These are phyloP conservation scores for Craterocephalus amniculus DNA, from an alignment of 2,797 vertebrate species.

Conservation along the genomic window DNA sequence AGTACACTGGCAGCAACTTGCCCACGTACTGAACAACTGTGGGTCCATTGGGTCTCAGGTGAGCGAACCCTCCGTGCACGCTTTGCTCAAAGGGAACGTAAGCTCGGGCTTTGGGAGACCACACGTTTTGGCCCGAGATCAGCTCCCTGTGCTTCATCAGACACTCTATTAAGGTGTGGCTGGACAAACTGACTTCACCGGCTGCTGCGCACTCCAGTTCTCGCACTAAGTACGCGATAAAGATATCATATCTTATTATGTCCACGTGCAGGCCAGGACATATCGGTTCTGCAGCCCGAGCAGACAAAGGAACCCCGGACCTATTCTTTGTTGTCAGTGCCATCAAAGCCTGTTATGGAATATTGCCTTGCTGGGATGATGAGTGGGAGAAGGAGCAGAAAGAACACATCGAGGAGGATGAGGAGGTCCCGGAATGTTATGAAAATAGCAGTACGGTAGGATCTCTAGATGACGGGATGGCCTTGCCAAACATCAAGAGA, in stretches of 20 bases:
- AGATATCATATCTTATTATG: background rate
- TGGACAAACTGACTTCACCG: rapidly evolving
- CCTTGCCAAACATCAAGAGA: too few relatives aligned
- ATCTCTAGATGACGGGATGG: too few relatives aligned
- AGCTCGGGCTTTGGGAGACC: background rate
- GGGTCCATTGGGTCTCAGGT: rapidly evolving
- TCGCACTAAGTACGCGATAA: rapidly evolving
- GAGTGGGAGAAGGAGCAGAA: too few relatives aligned
- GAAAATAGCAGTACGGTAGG: too few relatives aligned
- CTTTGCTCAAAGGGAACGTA: background rate
- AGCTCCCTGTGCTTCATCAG: conserved; percentile 12
- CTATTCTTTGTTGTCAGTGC: background rate
- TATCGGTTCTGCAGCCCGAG: rapidly evolving
- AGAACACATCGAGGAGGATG: too few relatives aligned
- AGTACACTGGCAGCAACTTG: conserved; percentile 12
- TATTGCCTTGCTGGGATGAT: background rate
- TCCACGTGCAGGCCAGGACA: background rate
- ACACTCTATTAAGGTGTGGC: conserved; percentile 24
- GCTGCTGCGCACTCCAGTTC: background rate
- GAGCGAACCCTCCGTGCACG: rapidly evolving
- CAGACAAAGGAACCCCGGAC: background rate
- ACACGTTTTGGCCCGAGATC: background rate
- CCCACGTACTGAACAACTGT: rapidly evolving
- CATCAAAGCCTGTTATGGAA: conserved; percentile 2
- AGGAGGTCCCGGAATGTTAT: too few relatives aligned